Base-by-base conservation (phyloP, 2,113 vertebrate genomes). In the Upupa epops region DNA sequence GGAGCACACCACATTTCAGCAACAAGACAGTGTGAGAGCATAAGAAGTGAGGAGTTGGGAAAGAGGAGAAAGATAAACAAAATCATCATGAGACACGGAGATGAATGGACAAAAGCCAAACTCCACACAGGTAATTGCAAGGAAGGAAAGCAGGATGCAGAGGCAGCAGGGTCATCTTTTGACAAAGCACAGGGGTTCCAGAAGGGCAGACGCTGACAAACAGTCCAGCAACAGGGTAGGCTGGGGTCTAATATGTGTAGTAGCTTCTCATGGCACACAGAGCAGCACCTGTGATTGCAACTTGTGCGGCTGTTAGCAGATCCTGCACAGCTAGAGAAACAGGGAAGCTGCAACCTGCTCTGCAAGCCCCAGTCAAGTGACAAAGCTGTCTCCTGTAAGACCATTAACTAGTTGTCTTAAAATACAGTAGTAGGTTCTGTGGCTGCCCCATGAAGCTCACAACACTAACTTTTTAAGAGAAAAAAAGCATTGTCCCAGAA, bases 31-130 rank as follows among this genome's bases (percentile, higher is more conserved):
- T 65, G 86, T 83, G 70, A 90, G 56, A 83, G 60, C 89, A 82
- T 52, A 89, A 86, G 74, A 85, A 87, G 74, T 56, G 81, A 24
- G 84, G 75, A 79, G 79, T 71, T 68, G 89, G 48, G 48, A 85
- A 83, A 58, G 91, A 82, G 83, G 91, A 94, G 92, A 88, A 84
- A 96, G 94, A 97, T 31, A 89, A 94, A 96, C 90, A 95, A 93
- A 68, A 89, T 85, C 68, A 94, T 87, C 95, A 96, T 86, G 76
- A 93, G 88, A 88, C 74, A 25, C 18, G 54, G 70, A 82, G 91
- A 93, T 82, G 91, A 91, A 89, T 11, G 64, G 73, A 75, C 8
- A 8, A 73, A 92, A 91, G 80, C 37, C 83, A 68, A 78, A 64
- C 49, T 93, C 72, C 68, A 73, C 73, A 55, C 13, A 78, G 56